Conservation (phyloP, 2,113 vertebrate genomes). For the Oxyruncus cristatus region DNA sequence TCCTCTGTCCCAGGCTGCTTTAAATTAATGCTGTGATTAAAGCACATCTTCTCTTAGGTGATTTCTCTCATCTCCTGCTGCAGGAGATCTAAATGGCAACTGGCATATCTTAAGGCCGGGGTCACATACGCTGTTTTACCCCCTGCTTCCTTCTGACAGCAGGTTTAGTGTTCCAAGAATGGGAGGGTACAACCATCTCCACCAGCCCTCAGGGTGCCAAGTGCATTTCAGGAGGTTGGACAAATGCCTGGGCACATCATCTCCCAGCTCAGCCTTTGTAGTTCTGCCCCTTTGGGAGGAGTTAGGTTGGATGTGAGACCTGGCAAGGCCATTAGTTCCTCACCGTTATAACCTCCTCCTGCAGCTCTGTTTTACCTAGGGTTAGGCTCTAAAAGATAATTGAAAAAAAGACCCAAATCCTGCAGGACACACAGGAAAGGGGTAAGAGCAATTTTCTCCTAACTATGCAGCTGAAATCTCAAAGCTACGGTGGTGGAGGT, state of each 20-base stretch:
- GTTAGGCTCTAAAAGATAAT: not conserved
- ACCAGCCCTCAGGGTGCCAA: not conserved
- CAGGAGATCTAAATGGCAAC: not conserved
- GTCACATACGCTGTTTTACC: not conserved
- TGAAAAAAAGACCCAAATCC: not conserved
- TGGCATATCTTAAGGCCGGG: not conserved
- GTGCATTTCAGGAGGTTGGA: not conserved
- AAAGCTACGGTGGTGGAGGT: not conserved
- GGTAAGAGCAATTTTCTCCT: not conserved
- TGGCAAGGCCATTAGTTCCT: not conserved
- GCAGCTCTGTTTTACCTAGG: not conserved
- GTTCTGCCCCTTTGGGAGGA: not conserved
- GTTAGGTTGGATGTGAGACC: not conserved
- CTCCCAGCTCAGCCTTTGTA: not conserved
- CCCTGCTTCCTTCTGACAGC: not conserved
- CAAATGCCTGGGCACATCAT: not conserved
- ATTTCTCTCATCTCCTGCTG: not conserved
- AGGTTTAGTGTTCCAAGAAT: not conserved
- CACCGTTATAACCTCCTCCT: not conserved
- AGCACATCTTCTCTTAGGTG: not conserved
- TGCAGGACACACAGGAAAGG: not conserved
- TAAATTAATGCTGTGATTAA: not conserved
- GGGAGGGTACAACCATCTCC: not conserved
- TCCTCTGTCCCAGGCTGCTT: not conserved
- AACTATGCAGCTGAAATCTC: conserved; percentile 40